Base-by-base conservation (phyloP, 2,888 invertebrate genomes). In the Steinernema scapterisci region DNA sequence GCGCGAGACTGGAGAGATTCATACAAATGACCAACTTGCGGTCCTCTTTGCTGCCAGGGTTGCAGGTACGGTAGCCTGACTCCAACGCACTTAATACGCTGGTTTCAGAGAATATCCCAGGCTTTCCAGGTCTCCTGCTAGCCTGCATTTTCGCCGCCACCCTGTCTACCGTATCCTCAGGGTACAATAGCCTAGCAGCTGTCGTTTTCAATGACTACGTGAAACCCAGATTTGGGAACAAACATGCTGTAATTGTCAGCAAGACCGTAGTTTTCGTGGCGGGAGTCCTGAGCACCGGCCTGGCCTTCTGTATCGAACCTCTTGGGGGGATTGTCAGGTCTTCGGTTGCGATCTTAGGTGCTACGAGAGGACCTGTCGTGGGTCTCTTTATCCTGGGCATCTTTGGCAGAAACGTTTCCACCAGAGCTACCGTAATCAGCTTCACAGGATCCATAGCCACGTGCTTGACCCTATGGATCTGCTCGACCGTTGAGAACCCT, bases 121-220 rank as follows among this genome's bases (percentile, higher is more conserved):
- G 74, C 16, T 46, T 71, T 11, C 48, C 44, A 5, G 74, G 74
- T 7, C 71, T 74, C 13, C 70, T 74, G 23, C 70, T 74, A 9
- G 70, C 70, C 25, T 74, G 74, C 48, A 38, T 74, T 13, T 74
- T 74, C 43, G 51, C 71, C 43, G 74, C 44, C 23, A 71, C 74
- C 43, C 43, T 71, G 31, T 48, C 48, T 72, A 75, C 75, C 48
- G 45, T 75, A 44, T 75, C 75, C 73, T 51, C 75, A 7, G 56
- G 75, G 5, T 48, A 73, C 56, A 75, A 75, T 45, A 73, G 72
- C 38, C 45, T 73, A n/a, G 48, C 75, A 16, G 75, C 75, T 5
- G 73, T 75, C n/a, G 16, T 27, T 31, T 75, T 52, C 72, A 44
- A 75, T 13, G 73, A 75, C 19, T 75, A 45, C 19, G 19, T 54